A percentile compares a stretch with the other conserved stretches of the same genome.
Conservation (phyloP, 2,113 vertebrate species). For the Malaclemys terrapin region DNA sequence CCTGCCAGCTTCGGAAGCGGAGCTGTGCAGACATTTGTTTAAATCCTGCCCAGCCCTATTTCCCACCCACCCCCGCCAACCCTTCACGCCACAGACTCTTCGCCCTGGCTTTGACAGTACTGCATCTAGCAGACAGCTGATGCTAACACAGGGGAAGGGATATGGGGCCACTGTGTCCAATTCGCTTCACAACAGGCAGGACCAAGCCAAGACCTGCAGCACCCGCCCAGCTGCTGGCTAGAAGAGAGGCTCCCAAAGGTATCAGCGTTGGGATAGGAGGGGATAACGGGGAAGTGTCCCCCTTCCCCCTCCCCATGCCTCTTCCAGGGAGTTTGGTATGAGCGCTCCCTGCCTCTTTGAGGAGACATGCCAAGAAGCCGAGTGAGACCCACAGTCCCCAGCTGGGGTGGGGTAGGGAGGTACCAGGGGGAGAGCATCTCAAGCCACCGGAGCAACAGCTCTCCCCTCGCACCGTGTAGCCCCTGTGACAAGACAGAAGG, state of each 20-base stretch:
- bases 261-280: background rate
- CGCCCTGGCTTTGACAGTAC: background rate
- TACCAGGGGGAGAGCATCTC: background rate
- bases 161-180: background rate
- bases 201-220: background rate
- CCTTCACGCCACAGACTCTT: background rate
- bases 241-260: background rate
- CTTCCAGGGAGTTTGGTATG: background rate
- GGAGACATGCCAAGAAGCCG: background rate
- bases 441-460: background rate
- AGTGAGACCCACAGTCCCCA: background rate
- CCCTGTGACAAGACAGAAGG: background rate
- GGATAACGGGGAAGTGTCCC: background rate
- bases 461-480: background rate
- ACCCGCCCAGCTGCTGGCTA: background rate
- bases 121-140: background rate
- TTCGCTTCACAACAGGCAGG: background rate
- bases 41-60: background rate
- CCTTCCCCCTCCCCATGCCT: background rate
- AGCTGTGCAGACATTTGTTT: fast-evolving
- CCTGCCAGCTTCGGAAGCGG: fast-evolving
- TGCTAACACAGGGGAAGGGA: background rate
- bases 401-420: background rate
- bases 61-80: background rate
- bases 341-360: background rate